These are phyloP conservation scores for Tenodera sinensis DNA, from an alignment of 2,888 invertebrate genomes.

Conservation along the genomic window DNA sequence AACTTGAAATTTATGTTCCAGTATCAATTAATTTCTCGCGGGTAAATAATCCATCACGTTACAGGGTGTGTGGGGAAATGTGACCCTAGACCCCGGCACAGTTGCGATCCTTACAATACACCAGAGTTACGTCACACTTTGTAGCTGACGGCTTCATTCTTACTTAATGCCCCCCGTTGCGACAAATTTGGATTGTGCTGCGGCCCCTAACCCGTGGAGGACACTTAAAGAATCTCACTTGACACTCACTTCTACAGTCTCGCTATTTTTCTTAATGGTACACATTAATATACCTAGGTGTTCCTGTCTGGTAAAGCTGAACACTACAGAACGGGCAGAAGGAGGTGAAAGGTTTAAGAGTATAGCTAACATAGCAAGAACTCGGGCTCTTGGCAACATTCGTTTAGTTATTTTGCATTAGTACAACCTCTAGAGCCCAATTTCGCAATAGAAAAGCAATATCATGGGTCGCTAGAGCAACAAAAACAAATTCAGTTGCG, in stretches of 20 bases:
- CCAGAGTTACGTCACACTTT: background rate
- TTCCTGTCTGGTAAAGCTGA: background rate
- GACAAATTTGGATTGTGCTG: background rate
- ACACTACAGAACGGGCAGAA: too few species aligned
- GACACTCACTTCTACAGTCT: background rate
- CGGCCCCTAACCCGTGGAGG: background rate
- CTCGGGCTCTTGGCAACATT: too few species aligned
- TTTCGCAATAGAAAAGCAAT: too few species aligned
- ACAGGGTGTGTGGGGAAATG: background rate
- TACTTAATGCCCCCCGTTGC: background rate
- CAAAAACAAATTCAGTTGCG: too few species aligned
- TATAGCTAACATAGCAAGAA: too few species aligned
- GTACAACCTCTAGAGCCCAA: too few species aligned
- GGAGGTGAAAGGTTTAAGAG: too few species aligned
- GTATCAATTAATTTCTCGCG: slow-evolving; percentile 25
- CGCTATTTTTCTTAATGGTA: background rate
- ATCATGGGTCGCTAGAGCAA: too few species aligned
- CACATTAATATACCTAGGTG: background rate
- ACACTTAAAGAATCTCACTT: background rate
- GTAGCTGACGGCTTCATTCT: background rate
- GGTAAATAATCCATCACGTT: background rate
- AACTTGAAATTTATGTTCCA: slow-evolving; percentile 22
- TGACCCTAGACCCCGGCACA: background rate
- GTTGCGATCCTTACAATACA: background rate
- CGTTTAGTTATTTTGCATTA: too few species aligned